These are phyloP conservation scores for Drosophila guanche DNA, from an alignment of 1,140 invertebrate genomes.

Conservation along the genomic window DNA sequence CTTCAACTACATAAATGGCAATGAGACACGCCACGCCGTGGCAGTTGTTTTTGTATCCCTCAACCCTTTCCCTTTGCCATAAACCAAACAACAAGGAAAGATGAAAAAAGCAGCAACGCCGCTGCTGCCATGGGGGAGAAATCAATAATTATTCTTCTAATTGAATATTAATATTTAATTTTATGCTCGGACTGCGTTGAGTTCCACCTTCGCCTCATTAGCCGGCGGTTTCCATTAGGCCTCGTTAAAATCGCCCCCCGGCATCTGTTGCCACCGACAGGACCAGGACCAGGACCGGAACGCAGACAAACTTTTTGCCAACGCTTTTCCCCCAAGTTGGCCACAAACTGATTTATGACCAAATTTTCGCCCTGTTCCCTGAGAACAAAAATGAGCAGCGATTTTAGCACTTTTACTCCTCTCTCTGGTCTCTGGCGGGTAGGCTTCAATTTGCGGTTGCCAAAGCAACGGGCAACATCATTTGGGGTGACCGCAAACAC, in stretches of 20 bases:
- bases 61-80: not conserved
- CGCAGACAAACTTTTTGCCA: constrained; percentile 22
- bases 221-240: constrained; percentile 28
- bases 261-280: constrained; percentile 28
- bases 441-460: constrained; percentile 43
- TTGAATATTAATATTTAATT: constrained; percentile 76
- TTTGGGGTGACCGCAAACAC: constrained; percentile 8
- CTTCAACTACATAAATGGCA: constrained; percentile 1
- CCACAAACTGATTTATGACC: constrained; percentile 53
- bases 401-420: constrained; percentile 22
- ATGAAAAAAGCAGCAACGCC: too few relatives aligned
- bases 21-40: constrained; percentile 10
- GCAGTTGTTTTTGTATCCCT: constrained; percentile 1
- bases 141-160: constrained; percentile 64
- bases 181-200: constrained; percentile 6
- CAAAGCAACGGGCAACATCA: constrained; percentile 28
- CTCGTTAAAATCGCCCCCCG: constrained; percentile 34
- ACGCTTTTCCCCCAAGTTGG: constrained; percentile 3
- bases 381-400: not conserved
- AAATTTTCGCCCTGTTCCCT: constrained; percentile 14
- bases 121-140: constrained; percentile 17
- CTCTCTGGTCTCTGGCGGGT: constrained; percentile 3
- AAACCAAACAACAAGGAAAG: not conserved
- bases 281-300: not conserved
- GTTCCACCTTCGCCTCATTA: constrained; percentile 31